Evolutionary conservation across 2,113 vertebrate species (phyloP).

Genomic region (Dendropsophus ebraccatus): DNA sequence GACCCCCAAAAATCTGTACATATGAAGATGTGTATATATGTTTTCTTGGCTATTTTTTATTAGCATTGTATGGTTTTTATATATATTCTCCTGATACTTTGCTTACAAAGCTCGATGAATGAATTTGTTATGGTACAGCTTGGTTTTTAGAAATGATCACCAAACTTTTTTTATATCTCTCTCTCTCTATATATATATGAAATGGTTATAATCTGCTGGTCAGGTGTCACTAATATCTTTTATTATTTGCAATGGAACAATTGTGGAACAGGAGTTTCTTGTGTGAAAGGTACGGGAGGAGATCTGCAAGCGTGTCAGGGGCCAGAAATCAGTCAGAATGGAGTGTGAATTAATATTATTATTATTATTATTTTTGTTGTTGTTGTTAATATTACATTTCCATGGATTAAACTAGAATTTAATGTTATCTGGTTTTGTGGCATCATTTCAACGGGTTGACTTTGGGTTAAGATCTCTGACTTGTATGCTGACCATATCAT

Average conservation of each 20-base stretch:
- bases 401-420: neutral
- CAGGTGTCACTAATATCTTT: neutral
- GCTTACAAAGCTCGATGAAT: conserved; percentile 34
- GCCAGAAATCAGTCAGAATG: neutral
- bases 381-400: neutral
- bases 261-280: conserved; percentile 61
- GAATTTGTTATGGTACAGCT: conserved; percentile 65
- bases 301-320: neutral
- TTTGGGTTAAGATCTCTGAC: neutral
- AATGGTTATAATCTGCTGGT: conserved; percentile 32
- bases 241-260: conserved; percentile 35
- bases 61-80: conserved; percentile 59
- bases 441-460: neutral
- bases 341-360: no score
- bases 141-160: conserved; percentile 59
- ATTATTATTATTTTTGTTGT: no score
- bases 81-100: conserved; percentile 58
- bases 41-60: conserved; percentile 60
- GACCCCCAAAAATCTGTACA: conserved; percentile 2
- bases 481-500: no score
- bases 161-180: conserved; percentile 33
- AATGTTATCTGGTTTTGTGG: neutral
- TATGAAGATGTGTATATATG: conserved; percentile 32
- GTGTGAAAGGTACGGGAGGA: conserved; percentile 63
- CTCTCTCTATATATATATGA: neutral